phyloP scores from a whole-genome alignment of 1,140 invertebrate genomes.

The Penaeus vannamei region DNA sequence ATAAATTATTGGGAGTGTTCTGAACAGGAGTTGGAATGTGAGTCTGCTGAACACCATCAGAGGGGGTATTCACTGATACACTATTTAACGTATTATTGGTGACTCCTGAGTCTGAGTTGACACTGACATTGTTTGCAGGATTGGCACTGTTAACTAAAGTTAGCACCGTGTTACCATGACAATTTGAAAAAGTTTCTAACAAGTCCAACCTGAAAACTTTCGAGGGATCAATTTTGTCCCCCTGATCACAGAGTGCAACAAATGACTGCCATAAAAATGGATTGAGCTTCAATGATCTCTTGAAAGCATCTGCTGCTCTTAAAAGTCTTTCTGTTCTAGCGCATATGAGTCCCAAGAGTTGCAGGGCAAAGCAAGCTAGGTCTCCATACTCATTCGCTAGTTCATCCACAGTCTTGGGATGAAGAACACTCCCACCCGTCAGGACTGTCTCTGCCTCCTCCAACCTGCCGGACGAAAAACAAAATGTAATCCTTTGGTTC shows the following conservation, averaged over 20 bases:
- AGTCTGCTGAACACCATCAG: slow-evolving; percentile 45
- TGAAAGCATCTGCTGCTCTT: slow-evolving; percentile 86
- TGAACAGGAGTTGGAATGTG: slow-evolving; percentile 45
- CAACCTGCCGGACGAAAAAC: slow-evolving; percentile 74
- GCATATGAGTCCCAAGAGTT: slow-evolving; percentile 89
- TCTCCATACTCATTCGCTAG: slow-evolving; percentile 90
- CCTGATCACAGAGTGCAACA: slow-evolving; percentile 87
- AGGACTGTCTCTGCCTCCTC: slow-evolving; percentile 82
- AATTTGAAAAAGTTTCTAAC: slow-evolving; percentile 82
- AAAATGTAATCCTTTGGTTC: neutral
- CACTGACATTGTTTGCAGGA: slow-evolving; percentile 37
- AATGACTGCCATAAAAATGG: slow-evolving; percentile 97
- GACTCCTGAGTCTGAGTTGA: slow-evolving; percentile 47
- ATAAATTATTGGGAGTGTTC: slow-evolving; percentile 53
- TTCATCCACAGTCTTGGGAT: slow-evolving; percentile 80
- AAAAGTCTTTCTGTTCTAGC: slow-evolving; percentile 85
- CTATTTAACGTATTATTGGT: slow-evolving; percentile 58
- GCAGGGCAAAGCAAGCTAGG: slow-evolving; percentile 89
- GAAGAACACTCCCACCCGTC: slow-evolving; percentile 77
- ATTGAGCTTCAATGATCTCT: slow-evolving; percentile 88
- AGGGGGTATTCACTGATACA: slow-evolving; percentile 52
- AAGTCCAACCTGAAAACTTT: slow-evolving; percentile 85
- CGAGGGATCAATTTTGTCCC: slow-evolving; percentile 87
- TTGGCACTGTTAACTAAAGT: slow-evolving; percentile 69
- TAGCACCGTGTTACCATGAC: slow-evolving; percentile 76